Percentiles rank a stretch among this genome's conserved stretches.
These are phyloP conservation scores for Mallateleia sp. DNA, from an alignment of 2,888 invertebrate species.

Conservation along the genomic window DNA sequence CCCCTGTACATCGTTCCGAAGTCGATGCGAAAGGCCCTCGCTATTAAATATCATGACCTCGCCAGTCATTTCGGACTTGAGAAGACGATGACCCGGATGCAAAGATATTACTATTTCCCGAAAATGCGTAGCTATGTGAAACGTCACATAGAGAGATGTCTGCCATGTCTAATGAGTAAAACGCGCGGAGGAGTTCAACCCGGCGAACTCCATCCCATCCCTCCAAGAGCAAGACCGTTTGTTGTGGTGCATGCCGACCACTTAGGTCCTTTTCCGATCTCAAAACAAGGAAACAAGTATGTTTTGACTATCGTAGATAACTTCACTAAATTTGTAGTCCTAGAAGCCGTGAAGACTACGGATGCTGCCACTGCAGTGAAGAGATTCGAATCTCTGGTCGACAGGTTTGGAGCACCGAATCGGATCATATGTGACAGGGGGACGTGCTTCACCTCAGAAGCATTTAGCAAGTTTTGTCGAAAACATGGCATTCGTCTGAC, in stretches of 20 bases:
- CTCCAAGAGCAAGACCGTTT: slow-evolving; percentile 78
- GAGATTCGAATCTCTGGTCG: slow-evolving; percentile 29
- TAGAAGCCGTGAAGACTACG: neutral
- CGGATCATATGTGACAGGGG: neutral
- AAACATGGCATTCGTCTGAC: slow-evolving; percentile 3
- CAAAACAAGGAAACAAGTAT: slow-evolving; percentile 6
- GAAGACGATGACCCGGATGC: slow-evolving; percentile 53
- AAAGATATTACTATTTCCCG: slow-evolving; percentile 76
- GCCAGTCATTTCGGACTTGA: slow-evolving; percentile 79
- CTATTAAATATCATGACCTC: too few relatives aligned
- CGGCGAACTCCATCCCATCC: slow-evolving; percentile 80
- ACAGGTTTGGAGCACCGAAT: neutral
- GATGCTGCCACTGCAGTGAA: slow-evolving; percentile 22
- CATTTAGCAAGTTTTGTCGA: slow-evolving; percentile 4
- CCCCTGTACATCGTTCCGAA: slow-evolving; percentile 42
- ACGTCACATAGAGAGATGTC: slow-evolving; percentile 74
- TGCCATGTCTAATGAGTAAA: slow-evolving; percentile 79
- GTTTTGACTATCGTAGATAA: slow-evolving; percentile 70
- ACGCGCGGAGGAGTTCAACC: slow-evolving; percentile 65
- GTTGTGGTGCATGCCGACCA: slow-evolving; percentile 79
- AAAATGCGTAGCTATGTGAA: slow-evolving; percentile 75
- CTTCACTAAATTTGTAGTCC: slow-evolving; percentile 72
- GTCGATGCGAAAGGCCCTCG: slow-evolving; percentile 46
- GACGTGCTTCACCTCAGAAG: slow-evolving; percentile 23
- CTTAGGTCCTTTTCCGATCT: slow-evolving; percentile 68